A percentile compares a stretch with the other conserved stretches of the same genome.
phyloP scores from a whole-genome alignment of 2,888 invertebrate genomes.

The Liodrosophila aerea region DNA sequence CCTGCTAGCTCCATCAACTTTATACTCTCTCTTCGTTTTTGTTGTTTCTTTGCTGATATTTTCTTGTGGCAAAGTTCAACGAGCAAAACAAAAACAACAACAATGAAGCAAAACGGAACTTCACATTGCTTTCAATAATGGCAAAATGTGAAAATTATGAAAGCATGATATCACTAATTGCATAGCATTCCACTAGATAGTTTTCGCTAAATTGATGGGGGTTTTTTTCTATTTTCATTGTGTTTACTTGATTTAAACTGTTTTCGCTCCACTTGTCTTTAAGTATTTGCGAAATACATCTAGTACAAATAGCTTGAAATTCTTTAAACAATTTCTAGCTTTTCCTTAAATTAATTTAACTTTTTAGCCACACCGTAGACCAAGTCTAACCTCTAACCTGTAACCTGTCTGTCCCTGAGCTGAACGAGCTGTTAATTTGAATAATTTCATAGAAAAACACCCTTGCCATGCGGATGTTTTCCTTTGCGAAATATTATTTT shows the following conservation, averaged over 20 bases:
- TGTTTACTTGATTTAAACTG: constrained; percentile 28
- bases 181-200: constrained; percentile 35
- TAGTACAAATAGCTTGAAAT: not conserved
- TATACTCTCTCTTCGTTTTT: too few relatives aligned
- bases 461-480: constrained; percentile 9
- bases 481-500: constrained; percentile 42
- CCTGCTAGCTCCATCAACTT: too few relatives aligned
- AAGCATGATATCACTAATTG: constrained; percentile 60
- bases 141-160: constrained; percentile 28
- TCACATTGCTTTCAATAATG: constrained; percentile 37
- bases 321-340: not conserved
- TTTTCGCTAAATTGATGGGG: constrained; percentile 40
- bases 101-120: constrained; percentile 18
- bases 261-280: constrained; percentile 15
- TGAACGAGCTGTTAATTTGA: constrained; percentile 53
- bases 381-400: constrained; percentile 7
- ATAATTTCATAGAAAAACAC: constrained; percentile 35
- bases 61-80: constrained; percentile 42
- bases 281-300: too few relatives aligned
- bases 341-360: too few relatives aligned
- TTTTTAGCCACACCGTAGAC: constrained; percentile 13
- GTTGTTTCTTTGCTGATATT: constrained; percentile 3
- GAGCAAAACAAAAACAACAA: constrained; percentile 17
- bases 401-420: not conserved
- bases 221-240: constrained; percentile 6